Evolutionary conservation across 2,113 vertebrate species (phyloP), one percentile per base, ranked within the genome.

Genomic region (Desmodus rotundus): DNA sequence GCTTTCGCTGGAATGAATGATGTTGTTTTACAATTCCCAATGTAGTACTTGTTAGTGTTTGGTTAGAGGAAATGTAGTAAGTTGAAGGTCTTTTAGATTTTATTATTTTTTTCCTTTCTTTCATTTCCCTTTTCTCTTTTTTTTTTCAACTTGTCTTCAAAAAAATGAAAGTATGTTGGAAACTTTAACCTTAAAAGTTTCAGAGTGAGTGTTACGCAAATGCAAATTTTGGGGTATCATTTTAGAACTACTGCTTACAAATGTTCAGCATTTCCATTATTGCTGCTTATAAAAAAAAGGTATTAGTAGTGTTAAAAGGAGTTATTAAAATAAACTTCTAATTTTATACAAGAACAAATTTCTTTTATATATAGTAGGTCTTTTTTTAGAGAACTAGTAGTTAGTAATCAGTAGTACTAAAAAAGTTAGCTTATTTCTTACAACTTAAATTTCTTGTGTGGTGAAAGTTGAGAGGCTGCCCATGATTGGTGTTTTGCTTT

Each of bases 181-280:
- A 95, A 96, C 86, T 91, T 95, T 45, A 95, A 63, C 31, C 73
- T 80, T 95, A 50, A 81, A 91, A 80, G 47, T 96, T 95, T 91
- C 67, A 82, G 28, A 73, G 54, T 93, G 68, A 73, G 22, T 80
- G 33, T 50, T 87, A 90, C 74, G 67, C 63, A 96, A 87, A 94
- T 95, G 70, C 45, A 95, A 50, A 72, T 92, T 94, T 91, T 68
- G n/a, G 36, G 50, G 19, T 94, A 24, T 95, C 7, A 78, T 74
- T 95, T 96, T 92, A 87, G 76, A 92, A 54, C 81, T 88, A 20
- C 19, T 96, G 28, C 50, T 90, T 90, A 92, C 84, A 96, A 95
- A 74, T 72, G 72, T 56, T 90, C 58, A 95, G 24, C 33, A 31
- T 87, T 93, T 96, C 56, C 56, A 52, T 94, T 95, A 38, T 78